Evolutionary conservation across 2,797 vertebrate genomes (phyloP).

Genomic region (Cossypha heuglini): DNA sequence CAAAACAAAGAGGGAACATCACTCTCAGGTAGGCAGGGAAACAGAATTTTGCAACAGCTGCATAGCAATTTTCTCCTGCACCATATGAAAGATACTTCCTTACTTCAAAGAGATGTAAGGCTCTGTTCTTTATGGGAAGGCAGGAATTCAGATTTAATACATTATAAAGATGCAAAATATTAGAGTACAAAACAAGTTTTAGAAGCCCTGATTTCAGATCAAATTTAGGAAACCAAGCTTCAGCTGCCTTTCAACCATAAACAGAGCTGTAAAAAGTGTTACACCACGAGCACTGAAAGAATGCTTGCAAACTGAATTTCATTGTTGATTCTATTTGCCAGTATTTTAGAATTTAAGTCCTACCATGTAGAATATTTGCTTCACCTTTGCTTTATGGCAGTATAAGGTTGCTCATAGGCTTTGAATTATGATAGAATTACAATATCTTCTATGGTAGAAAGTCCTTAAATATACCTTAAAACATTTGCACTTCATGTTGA

Average conservation of each 20-base stretch:
- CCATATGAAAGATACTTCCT: neutral
- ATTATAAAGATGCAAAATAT: neutral
- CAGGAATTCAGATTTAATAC: neutral
- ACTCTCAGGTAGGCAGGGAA: neutral
- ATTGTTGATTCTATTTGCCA: neutral
- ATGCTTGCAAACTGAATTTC: neutral
- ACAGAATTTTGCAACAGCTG: neutral
- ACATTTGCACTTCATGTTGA: neutral
- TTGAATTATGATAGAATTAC: neutral
- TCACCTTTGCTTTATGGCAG: conserved; percentile 14
- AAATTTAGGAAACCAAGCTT: neutral
- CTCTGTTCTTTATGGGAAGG: neutral
- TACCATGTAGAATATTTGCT: neutral
- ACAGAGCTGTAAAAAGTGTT: neutral
- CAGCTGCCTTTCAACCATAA: neutral
- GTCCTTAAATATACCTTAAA: neutral
- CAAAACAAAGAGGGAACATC: neutral
- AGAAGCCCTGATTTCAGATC: neutral
- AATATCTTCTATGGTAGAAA: neutral
- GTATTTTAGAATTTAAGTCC: neutral
- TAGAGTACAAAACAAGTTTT: neutral
- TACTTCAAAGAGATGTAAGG: neutral
- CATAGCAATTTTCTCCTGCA: neutral
- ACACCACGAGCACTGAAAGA: neutral
- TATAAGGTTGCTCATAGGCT: neutral